Percentiles rank a stretch among this genome's conserved stretches.
These are phyloP conservation scores for Hedya salicella DNA, from an alignment of 2,888 invertebrate species.

Conservation along the genomic window DNA sequence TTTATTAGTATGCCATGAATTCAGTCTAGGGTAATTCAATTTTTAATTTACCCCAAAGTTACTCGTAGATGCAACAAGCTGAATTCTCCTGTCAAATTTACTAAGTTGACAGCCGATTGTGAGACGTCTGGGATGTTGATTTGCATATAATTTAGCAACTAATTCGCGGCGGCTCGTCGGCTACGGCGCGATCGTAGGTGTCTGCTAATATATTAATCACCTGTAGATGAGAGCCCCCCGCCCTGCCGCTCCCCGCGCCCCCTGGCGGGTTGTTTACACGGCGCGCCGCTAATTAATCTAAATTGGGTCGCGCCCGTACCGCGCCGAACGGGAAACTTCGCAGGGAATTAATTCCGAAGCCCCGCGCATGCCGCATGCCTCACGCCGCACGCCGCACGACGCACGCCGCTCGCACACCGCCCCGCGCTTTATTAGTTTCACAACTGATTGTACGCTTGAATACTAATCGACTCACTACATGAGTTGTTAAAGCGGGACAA, in stretches of 20 bases:
- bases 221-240: conserved; percentile 31
- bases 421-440: conserved; percentile 50
- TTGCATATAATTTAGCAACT: conserved; percentile 7
- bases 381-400: conserved; percentile 31
- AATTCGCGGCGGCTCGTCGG: conserved; percentile 3
- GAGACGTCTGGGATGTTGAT: neutral
- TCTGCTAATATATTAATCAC: conserved; percentile 43
- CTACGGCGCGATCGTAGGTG: conserved; percentile 21
- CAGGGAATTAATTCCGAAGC: conserved; percentile 48
- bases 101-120: no score
- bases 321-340: conserved; percentile 47
- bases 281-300: conserved; percentile 43
- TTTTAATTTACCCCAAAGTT: no score
- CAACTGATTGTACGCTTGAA: conserved; percentile 50
- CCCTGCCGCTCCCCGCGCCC: neutral
- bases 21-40: no score
- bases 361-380: conserved; percentile 39
- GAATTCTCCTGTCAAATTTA: no score
- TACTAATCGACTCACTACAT: conserved; percentile 48
- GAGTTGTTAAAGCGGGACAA: conserved; percentile 33
- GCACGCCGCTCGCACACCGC: conserved; percentile 13
- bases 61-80: no score
- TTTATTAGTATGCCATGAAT: no score
- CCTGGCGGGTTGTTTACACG: conserved; percentile 39
- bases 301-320: conserved; percentile 41